Evolutionary conservation across 2,113 vertebrate genomes (phyloP).

Genomic region (Melozone crissalis): DNA sequence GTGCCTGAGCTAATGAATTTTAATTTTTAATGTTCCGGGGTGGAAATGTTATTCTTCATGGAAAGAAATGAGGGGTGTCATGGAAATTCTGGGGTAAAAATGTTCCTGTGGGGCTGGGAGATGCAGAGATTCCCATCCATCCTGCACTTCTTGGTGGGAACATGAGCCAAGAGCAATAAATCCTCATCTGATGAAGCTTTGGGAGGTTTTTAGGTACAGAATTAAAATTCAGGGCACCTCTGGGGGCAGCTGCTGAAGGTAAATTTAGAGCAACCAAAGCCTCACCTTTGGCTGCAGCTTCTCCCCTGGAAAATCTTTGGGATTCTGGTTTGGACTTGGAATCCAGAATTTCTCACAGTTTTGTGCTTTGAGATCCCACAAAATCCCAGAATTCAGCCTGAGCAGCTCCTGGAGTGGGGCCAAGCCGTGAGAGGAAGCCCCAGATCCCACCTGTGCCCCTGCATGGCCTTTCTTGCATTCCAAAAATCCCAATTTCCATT

Average conservation of each 20-base stretch:
- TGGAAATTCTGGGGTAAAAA: not conserved
- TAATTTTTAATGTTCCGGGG: not conserved
- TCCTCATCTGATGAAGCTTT: not conserved
- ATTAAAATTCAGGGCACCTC: not conserved
- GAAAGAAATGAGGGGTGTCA: accelerated
- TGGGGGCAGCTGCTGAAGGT: not conserved
- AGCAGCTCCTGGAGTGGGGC: not conserved
- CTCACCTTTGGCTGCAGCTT: not conserved
- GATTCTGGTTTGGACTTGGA: not conserved
- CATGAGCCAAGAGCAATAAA: accelerated
- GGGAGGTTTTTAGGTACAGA: not conserved
- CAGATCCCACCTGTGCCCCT: not conserved
- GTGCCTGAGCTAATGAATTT: not conserved
- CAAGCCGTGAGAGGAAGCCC: not conserved
- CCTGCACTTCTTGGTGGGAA: not conserved
- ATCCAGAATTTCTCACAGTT: not conserved
- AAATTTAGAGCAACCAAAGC: not conserved
- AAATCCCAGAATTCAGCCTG: not conserved
- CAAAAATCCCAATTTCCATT: not conserved
- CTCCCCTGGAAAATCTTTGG: not conserved
- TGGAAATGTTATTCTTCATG: not conserved
- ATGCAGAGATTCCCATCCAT: not conserved
- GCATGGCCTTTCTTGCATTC: accelerated
- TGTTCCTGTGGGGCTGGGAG: not conserved
- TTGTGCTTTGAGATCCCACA: not conserved